phyloP scores from a whole-genome alignment of 2,113 vertebrate genomes.

The Prietella phreatophila region DNA sequence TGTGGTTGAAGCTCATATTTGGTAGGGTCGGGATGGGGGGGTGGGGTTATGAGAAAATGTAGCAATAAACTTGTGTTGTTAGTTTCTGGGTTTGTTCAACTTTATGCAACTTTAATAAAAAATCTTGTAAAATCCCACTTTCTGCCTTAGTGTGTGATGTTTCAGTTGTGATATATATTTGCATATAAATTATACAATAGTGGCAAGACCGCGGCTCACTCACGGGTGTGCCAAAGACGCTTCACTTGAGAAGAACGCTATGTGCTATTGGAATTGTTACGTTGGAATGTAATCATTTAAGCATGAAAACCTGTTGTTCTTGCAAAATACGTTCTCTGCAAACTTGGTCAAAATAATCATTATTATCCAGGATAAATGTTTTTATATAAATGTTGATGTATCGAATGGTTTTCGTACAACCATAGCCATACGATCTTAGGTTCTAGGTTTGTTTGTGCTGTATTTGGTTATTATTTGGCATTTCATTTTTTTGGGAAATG shows the following conservation, averaged over 20 bases:
- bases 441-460: not conserved
- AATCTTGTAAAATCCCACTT: conserved; percentile 60
- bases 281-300: not conserved
- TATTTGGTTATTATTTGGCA: not conserved
- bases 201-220: not conserved
- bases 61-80: conserved; percentile 76
- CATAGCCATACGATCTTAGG: not conserved
- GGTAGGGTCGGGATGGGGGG: conserved; percentile 22
- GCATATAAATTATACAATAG: not conserved
- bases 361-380: not conserved
- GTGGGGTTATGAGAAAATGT: conserved; percentile 64
- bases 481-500: not conserved
- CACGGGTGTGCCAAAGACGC: not conserved
- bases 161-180: not conserved
- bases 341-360: not conserved
- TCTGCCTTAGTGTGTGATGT: not conserved
- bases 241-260: not conserved
- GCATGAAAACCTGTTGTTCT: not conserved
- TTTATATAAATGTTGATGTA: not conserved
- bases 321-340: not conserved
- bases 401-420: not conserved
- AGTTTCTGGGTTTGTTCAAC: conserved; percentile 76
- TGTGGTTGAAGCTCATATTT: conserved; percentile 54
- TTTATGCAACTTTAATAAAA: conserved; percentile 85
- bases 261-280: not conserved